Evolutionary conservation across 2,797 vertebrate genomes (phyloP).

Genomic region (Acanthopagrus latus): DNA sequence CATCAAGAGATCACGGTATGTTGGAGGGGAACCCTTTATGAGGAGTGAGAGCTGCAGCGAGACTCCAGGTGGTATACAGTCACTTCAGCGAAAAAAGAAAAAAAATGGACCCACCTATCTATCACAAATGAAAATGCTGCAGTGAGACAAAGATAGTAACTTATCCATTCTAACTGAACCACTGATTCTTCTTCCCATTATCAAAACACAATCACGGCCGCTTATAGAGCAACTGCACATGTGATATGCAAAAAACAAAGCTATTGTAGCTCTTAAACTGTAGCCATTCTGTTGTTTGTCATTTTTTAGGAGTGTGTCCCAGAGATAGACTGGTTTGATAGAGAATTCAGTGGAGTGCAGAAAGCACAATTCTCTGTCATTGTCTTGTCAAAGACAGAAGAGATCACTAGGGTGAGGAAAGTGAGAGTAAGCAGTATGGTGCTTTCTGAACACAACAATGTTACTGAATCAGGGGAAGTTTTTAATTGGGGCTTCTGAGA

Average conservation of each 20-base stretch:
- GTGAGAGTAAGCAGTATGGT: conserved; percentile 29
- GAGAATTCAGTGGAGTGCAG: neutral
- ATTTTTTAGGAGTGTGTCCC: neutral
- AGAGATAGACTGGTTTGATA: neutral
- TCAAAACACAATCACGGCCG: neutral
- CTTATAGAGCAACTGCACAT: neutral
- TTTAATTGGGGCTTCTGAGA: conserved; percentile 76
- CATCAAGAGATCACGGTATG: conserved; percentile 20
- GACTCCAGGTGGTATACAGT: conserved; percentile 4
- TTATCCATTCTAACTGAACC: neutral
- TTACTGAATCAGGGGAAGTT: conserved; percentile 58
- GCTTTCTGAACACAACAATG: conserved; percentile 50
- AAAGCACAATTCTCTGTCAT: conserved; percentile 1
- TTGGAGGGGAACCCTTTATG: conserved; percentile 5
- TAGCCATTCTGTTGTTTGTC: neutral
- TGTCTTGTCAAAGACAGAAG: conserved; percentile 25
- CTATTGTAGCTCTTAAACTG: neutral
- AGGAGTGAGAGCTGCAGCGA: neutral
- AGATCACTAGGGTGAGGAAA: conserved; percentile 26
- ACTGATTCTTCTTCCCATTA: neutral
- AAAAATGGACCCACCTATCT: neutral
- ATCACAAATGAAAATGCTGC: neutral
- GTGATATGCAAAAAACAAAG: neutral
- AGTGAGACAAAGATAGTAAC: neutral
- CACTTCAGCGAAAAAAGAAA: neutral